Evolutionary conservation across 2,888 invertebrate genomes (phyloP), one percentile per base, ranked within the genome.

Genomic region (Athalia rosae): DNA sequence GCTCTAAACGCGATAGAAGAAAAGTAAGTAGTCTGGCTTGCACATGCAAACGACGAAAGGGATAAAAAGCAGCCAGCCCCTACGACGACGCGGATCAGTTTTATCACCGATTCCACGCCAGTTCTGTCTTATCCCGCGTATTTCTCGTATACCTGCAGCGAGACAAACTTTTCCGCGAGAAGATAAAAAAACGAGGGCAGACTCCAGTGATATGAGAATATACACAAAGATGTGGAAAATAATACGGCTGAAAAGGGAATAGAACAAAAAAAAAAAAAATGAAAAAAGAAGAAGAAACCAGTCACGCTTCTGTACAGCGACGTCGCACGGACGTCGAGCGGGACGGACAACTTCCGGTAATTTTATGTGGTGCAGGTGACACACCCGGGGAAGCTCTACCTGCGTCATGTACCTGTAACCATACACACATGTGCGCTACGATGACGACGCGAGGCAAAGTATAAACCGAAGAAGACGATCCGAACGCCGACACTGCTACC

Each of bases 341-440:
- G 71, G 71, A 71, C 13, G 71, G 58, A 64, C n/a, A 64, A 71
- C 71, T 71, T 71, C 71, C 71, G 11, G 71, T 71, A 45, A 71
- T 71, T 71, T 58, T 8, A 56, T 6, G 45, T 58, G 28, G 28
- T 43, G 15, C 71, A 45, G 45, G 58, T 58, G 71, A 58, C 58
- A 71, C n/a, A n/a, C n/a, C 45, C 13, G 58, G 71, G 6, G 5
- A 11, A 58, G 71, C 13, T 8, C 53, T 7, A 15, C 45, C 58
- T 71, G 28, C 45, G 56, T 58, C 45, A 41, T 13, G 58, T 45
- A 4, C 58, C 43, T 43, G 53, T 67, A 56, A 11, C 13, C 13
- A 61, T 11, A 9, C 9, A n/a, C 53, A n/a, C 53, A 53, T 6
- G 53, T 53, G n/a, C n/a, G 9, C 9, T 53, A n/a, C 11, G 53